Percentiles rank a stretch among this genome's conserved stretches.
Evolutionary conservation across 2,888 invertebrate species (phyloP).

Genomic region (Isoperla grammatica): DNA sequence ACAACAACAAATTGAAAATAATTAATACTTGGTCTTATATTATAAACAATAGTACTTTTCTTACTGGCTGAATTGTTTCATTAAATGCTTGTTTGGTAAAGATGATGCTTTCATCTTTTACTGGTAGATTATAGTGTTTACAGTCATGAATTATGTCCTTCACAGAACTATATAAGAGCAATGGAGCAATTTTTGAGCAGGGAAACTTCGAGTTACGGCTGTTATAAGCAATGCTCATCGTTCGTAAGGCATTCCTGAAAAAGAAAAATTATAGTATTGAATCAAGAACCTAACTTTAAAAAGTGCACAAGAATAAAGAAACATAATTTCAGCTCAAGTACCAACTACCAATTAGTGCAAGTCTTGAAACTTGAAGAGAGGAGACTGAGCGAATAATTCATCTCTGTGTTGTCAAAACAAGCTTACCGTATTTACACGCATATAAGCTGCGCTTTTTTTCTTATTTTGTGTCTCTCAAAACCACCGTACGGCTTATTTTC

Average conservation of each 20-base stretch:
- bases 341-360: too few species aligned
- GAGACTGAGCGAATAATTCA: too few species aligned
- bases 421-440: too few species aligned
- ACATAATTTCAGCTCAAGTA: too few species aligned
- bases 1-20: too few species aligned
- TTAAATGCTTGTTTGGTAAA: constrained; percentile 47
- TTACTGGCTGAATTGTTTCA: constrained; percentile 44
- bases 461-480: too few species aligned
- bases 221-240: constrained; percentile 55
- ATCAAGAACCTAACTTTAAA: background rate
- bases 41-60: constrained; percentile 31
- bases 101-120: constrained; percentile 39
- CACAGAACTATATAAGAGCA: constrained; percentile 47
- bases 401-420: too few species aligned
- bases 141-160: constrained; percentile 46
- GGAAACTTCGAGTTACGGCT: constrained; percentile 52
- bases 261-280: constrained; percentile 23
- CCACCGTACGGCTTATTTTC: too few species aligned
- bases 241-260: constrained; percentile 50
- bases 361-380: too few species aligned
- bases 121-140: constrained; percentile 47
- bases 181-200: constrained; percentile 42
- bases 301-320: too few species aligned
- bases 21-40: background rate
- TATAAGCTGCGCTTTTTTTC: too few species aligned